phyloP scores from a whole-genome alignment of 2,113 vertebrate genomes.

The Lanius collurio region DNA sequence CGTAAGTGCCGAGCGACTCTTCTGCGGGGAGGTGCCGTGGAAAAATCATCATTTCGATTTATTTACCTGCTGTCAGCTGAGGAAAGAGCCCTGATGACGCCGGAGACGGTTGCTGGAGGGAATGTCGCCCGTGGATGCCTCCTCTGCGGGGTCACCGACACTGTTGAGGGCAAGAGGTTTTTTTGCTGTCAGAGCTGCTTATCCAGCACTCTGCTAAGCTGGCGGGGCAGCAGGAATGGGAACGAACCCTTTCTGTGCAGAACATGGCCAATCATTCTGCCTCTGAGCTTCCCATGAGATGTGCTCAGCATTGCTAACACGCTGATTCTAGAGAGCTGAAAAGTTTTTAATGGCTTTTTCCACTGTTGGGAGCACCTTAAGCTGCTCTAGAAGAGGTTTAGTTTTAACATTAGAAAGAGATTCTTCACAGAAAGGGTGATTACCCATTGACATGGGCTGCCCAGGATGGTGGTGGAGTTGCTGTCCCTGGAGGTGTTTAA shows the following conservation, averaged over 20 bases:
- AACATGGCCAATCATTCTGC: rapidly evolving
- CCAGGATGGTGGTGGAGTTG: background rate
- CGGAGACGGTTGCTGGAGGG: rapidly evolving
- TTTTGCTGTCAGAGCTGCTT: background rate
- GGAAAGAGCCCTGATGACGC: rapidly evolving
- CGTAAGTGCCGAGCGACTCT: rapidly evolving
- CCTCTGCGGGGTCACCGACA: rapidly evolving
- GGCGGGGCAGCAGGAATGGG: rapidly evolving
- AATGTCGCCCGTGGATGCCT: rapidly evolving
- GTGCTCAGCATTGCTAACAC: rapidly evolving
- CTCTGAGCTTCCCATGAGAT: rapidly evolving
- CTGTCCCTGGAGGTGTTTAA: background rate
- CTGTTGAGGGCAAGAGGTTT: background rate
- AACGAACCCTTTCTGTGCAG: background rate
- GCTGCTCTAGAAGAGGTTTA: background rate
- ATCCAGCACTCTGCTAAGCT: background rate
- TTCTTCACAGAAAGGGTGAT: background rate
- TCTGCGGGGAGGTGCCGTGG: background rate
- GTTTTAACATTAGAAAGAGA: background rate
- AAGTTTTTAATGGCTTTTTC: background rate
- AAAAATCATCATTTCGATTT: rapidly evolving
- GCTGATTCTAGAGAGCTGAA: background rate
- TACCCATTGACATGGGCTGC: background rate
- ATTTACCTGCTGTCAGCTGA: background rate
- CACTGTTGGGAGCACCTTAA: rapidly evolving